Base-by-base conservation (phyloP, 2,113 vertebrate genomes). In the Origma solitaria region DNA sequence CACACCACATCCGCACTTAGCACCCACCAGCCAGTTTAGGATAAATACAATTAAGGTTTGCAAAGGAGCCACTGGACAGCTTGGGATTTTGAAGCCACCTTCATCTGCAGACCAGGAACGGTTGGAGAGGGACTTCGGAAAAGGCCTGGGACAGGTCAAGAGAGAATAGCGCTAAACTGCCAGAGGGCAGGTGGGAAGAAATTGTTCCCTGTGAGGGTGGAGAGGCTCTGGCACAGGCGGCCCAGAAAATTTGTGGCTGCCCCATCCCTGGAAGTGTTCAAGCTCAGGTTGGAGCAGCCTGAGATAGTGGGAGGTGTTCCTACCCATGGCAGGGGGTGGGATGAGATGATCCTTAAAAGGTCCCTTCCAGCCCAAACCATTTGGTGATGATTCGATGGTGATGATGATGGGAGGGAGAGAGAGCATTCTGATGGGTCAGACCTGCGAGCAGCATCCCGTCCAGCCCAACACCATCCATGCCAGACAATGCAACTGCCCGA, bases 401-500 rank as follows among this genome's bases (percentile, higher is more conserved):
- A 5, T 15, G 28, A 12, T 13, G 68, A 14, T 9, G 40, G 15
- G 2, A 66, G 20, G 21, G 44, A 83, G 10, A 42, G 12, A 73
- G 24, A 75, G 6, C 0, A 2, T 31, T 6, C 12, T 6, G 71
- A 38, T 1, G 24, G 54, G 23, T 51, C 71, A 27, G 19, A 54
- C 23, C 76, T 2, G 18, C 1, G 49, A 47, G 25, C 33, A 54
- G 30, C 86, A 38, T 0, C 92, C 58, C 1, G 0, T 28, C 76
- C 66, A 24, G 25, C 28, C 50, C 66, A 64, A 30, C 79, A 38
- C 14, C 81, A 33, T 6, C 44, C 31, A 5, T 2, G n/a, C 33
- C 65, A 53, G 27, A 45, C 15, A 40, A 53, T 2, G 2, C 1
- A 24, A 47, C 7, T 2, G 4, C 58, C 16, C 0, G 3, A 69